These are phyloP conservation scores for Campylomormyrus tamandua DNA, from an alignment of 2,113 vertebrate genomes.

Conservation along the genomic window DNA sequence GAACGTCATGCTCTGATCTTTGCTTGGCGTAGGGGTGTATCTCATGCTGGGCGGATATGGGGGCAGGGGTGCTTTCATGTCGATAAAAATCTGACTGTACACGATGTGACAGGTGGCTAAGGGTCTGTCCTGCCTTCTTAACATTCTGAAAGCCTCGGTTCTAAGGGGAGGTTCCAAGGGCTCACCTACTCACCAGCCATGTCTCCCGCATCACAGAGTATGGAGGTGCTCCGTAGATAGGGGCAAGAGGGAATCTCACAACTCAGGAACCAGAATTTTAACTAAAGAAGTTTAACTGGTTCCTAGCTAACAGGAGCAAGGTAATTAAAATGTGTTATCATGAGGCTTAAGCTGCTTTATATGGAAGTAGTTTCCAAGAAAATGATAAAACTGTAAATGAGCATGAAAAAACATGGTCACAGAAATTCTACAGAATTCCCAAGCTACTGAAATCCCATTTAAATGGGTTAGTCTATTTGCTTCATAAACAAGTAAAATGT, in stretches of 20 bases:
- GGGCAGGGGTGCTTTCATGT: background rate
- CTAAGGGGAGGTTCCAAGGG: background rate
- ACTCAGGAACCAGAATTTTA: background rate
- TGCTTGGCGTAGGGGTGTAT: background rate
- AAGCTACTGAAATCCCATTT: background rate
- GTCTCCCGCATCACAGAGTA: background rate
- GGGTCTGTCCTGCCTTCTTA: background rate
- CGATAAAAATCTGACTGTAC: background rate
- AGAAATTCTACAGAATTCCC: background rate
- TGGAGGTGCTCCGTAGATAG: background rate
- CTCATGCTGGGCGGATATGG: background rate
- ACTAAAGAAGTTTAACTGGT: background rate
- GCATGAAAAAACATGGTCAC: background rate
- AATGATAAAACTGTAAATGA: background rate
- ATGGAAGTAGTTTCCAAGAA: background rate
- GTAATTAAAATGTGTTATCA: background rate
- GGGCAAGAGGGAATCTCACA: background rate
- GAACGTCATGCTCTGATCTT: background rate
- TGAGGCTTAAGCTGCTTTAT: background rate
- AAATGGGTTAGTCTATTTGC: background rate
- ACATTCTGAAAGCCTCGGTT: background rate
- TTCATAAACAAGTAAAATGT: background rate
- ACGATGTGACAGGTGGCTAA: background rate
- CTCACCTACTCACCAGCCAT: background rate
- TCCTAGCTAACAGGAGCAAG: background rate